Evolutionary conservation across 2,888 invertebrate species (phyloP).

Genomic region (Drosophila cognata): DNA sequence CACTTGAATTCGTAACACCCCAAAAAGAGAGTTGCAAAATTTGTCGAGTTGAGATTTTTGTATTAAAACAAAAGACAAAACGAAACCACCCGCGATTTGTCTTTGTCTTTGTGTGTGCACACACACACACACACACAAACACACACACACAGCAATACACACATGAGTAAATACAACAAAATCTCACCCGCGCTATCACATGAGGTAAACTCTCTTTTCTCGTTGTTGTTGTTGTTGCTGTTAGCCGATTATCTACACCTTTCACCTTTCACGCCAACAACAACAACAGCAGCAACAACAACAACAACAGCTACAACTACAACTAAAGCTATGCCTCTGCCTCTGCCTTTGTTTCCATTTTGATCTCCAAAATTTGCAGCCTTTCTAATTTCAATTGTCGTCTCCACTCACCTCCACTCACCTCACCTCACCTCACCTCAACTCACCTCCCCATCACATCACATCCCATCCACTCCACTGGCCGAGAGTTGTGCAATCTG

Average conservation of each 20-base stretch:
- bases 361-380: constrained; percentile 63
- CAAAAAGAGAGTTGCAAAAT: constrained; percentile 65
- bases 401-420: not conserved
- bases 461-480: not conserved
- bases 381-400: constrained; percentile 81
- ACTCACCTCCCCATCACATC: not conserved
- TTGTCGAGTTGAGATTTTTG: constrained; percentile 61
- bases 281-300: constrained; percentile 35
- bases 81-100: constrained; percentile 78
- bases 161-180: constrained; percentile 22
- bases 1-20: constrained; percentile 78
- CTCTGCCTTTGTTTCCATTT: constrained; percentile 49
- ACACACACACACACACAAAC: constrained; percentile 2
- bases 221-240: constrained; percentile 39
- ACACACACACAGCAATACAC: constrained; percentile 10
- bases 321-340: constrained; percentile 24
- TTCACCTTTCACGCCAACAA: constrained; percentile 69
- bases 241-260: constrained; percentile 73
- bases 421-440: not conserved
- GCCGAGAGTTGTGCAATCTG: constrained; percentile 51
- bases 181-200: constrained; percentile 74
- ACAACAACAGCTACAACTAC: constrained; percentile 28
- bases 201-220: constrained; percentile 65
- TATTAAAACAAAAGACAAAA: constrained; percentile 68
- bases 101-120: constrained; percentile 20